Conservation (phyloP, 1,140 invertebrate genomes). For the Panagrolaimus sp. region DNA sequence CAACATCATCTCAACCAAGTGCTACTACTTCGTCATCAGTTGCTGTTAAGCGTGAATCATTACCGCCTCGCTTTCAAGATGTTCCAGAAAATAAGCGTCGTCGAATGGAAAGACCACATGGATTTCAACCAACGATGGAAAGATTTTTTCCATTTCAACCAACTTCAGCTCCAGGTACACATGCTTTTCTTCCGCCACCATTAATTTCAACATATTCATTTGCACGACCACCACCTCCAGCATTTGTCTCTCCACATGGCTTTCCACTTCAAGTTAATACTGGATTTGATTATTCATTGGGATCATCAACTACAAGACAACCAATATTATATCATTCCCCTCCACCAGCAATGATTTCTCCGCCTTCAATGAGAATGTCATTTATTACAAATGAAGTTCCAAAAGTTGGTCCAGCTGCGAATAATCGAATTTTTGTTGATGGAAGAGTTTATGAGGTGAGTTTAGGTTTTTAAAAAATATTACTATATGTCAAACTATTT, state of each 20-base stretch:
- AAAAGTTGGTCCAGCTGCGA: constrained; percentile 45
- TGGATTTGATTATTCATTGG: not conserved
- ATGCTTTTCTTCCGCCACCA: constrained; percentile 36
- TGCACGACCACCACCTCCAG: constrained; percentile 1
- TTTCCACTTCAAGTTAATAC: not conserved
- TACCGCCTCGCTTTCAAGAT: too few species aligned
- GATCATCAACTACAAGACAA: too few species aligned
- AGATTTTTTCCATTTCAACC: too few species aligned
- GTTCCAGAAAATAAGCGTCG: constrained; percentile 11
- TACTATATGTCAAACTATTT: too few species aligned
- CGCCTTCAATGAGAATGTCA: not conserved
- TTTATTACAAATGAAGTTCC: constrained; percentile 46
- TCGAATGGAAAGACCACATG: not conserved
- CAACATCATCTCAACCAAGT: too few species aligned
- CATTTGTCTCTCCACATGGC: not conserved
- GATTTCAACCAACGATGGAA: constrained; percentile 28
- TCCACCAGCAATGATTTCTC: not conserved
- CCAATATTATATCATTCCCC: not conserved
- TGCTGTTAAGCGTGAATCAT: too few species aligned
- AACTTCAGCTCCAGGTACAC: constrained; percentile 32
- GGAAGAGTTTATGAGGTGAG: constrained; percentile 55
- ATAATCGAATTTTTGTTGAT: constrained; percentile 59
- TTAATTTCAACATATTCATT: not conserved
- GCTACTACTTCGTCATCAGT: too few species aligned
- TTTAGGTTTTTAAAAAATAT: too few species aligned